Percentiles rank a stretch among this genome's conserved stretches.
phyloP scores from a whole-genome alignment of 2,113 vertebrate species.

The Tinamus guttatus region DNA sequence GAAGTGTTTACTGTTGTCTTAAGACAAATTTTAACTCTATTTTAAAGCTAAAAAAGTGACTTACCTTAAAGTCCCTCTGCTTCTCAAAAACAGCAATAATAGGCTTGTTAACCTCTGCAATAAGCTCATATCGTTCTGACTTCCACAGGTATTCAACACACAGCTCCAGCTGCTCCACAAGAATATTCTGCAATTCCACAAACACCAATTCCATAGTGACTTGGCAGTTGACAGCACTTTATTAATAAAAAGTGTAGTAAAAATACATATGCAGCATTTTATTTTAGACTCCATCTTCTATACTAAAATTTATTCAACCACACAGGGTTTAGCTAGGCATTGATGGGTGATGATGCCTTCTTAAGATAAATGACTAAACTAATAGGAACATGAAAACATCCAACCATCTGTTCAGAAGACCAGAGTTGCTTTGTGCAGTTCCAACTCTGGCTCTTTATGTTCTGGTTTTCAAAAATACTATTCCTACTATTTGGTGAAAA shows the following conservation, averaged over 20 bases:
- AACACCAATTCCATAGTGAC: background rate
- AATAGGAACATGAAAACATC: background rate
- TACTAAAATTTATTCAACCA: background rate
- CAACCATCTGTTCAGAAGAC: background rate
- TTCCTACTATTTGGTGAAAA: background rate
- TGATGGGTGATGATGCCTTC: background rate
- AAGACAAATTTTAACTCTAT: background rate
- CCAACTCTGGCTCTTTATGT: background rate
- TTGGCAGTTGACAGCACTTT: background rate
- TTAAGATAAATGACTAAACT: background rate
- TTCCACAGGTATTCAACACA: conserved; percentile 98
- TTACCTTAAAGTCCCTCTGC: conserved; percentile 95
- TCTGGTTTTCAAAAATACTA: background rate
- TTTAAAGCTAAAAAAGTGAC: background rate
- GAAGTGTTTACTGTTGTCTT: background rate
- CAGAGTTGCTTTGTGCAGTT: background rate
- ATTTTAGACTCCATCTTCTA: background rate
- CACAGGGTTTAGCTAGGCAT: background rate
- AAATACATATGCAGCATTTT: background rate
- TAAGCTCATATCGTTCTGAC: conserved; percentile 94
- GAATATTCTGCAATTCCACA: conserved; percentile 83
- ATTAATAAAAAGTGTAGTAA: background rate
- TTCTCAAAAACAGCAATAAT: conserved; percentile 97
- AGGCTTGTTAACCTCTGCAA: conserved; percentile 97
- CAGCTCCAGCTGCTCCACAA: conserved; percentile 94